phyloP scores from a whole-genome alignment of 2,797 vertebrate genomes.

The Anabacerthia variegaticeps region DNA sequence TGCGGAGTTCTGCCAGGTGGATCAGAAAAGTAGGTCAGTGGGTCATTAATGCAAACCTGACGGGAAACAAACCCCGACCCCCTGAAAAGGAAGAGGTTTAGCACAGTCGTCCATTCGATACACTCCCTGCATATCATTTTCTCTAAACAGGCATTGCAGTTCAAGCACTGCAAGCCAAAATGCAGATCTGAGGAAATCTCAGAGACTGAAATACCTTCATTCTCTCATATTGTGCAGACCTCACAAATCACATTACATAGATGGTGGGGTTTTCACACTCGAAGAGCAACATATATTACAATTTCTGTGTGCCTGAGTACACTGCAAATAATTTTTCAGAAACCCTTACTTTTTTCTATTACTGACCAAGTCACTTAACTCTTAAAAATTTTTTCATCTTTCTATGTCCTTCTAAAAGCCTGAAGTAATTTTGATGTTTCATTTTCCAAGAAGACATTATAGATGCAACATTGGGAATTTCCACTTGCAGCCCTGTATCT shows the following conservation, averaged over 20 bases:
- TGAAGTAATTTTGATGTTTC: not conserved
- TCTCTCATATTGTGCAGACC: not conserved
- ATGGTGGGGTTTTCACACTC: not conserved
- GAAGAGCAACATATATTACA: not conserved
- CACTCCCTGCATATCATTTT: not conserved
- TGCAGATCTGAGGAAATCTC: not conserved
- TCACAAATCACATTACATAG: not conserved
- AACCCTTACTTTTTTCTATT: not conserved
- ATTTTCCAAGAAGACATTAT: not conserved
- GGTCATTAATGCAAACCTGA: constrained; percentile 65
- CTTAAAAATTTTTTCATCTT: not conserved
- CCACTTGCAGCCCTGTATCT: not conserved
- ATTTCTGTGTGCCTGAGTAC: not conserved
- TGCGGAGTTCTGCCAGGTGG: constrained; percentile 48
- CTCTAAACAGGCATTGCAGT: not conserved
- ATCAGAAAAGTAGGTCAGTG: constrained; percentile 77
- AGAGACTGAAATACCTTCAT: not conserved
- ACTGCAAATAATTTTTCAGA: not conserved
- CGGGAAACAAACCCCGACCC: constrained; percentile 23
- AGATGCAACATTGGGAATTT: not conserved
- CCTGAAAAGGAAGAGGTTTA: not conserved
- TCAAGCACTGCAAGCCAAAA: not conserved
- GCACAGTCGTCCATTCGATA: not conserved
- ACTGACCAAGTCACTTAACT: not conserved
- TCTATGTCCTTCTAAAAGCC: not conserved